Base-by-base conservation (phyloP, 1,140 invertebrate species). In the Zaprionus camerounensis region DNA sequence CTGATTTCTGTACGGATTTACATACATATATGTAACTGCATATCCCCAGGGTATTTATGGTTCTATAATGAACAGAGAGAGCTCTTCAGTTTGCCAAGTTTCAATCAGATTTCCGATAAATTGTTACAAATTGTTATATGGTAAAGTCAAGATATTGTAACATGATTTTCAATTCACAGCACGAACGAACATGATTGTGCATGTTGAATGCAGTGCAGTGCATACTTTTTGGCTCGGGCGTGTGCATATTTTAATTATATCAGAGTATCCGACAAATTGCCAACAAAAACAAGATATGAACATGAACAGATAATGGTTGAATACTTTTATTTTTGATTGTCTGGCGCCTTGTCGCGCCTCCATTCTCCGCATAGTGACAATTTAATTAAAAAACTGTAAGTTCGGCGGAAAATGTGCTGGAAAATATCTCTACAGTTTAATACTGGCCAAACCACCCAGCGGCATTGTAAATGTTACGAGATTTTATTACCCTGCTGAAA, bases 161-260 rank as follows among this genome's bases (percentile, higher is more conserved):
- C 15, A 44, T 44, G 15, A 44, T 44, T 44, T 44, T 44, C n/a
- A 44, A 44, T 44, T 44, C 41, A 6, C 15, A n/a, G 41, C 41
- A 44, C 41, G 41, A 15, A 44, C 41, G 15, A 44, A 44, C 41
- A 44, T 6, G 41, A 44, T 44, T n/a, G 15, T 44, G 58, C 22
- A 36, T 28, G 24, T 70, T 20, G 12, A 70, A 46, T 17, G n/a
- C 13, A 44, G 31, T 31, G 49, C 17, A n/a, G 41, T 55, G 49
- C 46, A 55, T 56, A 28, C 49, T 65, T 41, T 55, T 53, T 70
- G 57, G 57, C 46, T n/a, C 31, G n/a, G 0, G 26, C 51, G 38
- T 24, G 15, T 68, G 41, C 65, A 61, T 55, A 55, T 77, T 81
- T 84, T 78, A 85, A 84, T 85, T 84, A 85, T 71, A 38, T 68